These are phyloP conservation scores for Drosophila punjabiensis DNA, from an alignment of 1,140 invertebrate genomes.

Conservation along the genomic window DNA sequence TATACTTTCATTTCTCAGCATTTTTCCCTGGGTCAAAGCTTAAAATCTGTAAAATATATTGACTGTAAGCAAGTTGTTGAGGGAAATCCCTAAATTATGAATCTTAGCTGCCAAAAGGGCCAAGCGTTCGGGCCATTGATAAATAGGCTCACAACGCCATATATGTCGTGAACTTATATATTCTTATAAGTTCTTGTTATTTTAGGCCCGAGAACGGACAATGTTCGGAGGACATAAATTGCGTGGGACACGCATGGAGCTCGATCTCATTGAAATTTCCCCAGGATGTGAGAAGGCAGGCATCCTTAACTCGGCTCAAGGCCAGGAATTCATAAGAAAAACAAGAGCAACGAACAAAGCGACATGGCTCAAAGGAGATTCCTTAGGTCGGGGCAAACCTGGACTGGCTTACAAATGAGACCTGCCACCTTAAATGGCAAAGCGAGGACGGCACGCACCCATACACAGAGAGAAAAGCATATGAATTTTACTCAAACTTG, in stretches of 20 bases:
- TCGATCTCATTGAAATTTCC: slow-evolving; percentile 24
- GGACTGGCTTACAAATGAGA: slow-evolving; percentile 50
- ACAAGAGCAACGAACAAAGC: slow-evolving; percentile 41
- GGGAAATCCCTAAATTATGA: neutral
- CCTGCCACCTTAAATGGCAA: slow-evolving; percentile 42
- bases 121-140: neutral
- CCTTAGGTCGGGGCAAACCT: neutral
- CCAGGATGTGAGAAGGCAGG: slow-evolving; percentile 4
- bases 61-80: neutral
- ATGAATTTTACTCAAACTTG: rapidly evolving
- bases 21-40: neutral
- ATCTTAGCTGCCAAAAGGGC: slow-evolving; percentile 7
- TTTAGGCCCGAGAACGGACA: slow-evolving; percentile 6
- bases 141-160: neutral
- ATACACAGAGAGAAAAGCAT: neutral
- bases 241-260: slow-evolving; percentile 28
- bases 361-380: slow-evolving; percentile 17
- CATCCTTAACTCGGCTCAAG: slow-evolving; percentile 36
- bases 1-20: neutral
- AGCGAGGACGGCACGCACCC: slow-evolving; percentile 31
- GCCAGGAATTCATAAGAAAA: slow-evolving; percentile 46
- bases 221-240: slow-evolving; percentile 6
- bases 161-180: slow-evolving; percentile 6
- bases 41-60: slow-evolving; percentile 12
- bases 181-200: slow-evolving; percentile 18